Percentiles rank a stretch among this genome's conserved stretches.
phyloP scores from a whole-genome alignment of 1,140 invertebrate genomes.

The Diploscapter pachys region DNA sequence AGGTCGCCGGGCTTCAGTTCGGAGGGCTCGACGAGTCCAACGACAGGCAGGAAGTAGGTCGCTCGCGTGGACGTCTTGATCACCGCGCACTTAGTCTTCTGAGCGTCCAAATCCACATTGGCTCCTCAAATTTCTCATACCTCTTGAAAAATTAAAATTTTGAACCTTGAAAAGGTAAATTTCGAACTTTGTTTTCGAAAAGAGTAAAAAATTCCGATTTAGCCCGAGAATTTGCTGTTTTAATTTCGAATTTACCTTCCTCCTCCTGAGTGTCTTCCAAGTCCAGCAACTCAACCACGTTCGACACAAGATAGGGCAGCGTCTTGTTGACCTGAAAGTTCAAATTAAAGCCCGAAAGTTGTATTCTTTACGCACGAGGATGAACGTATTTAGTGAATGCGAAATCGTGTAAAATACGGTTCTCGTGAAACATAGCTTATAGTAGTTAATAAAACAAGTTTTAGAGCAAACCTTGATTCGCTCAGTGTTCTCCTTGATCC shows the following conservation, averaged over 20 bases:
- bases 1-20: conserved; percentile 94
- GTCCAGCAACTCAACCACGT: conserved; percentile 96
- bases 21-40: conserved; percentile 94
- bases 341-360: no score
- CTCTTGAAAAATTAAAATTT: no score
- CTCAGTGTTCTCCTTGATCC: conserved; percentile 59
- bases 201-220: neutral
- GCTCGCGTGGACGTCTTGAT: conserved; percentile 99
- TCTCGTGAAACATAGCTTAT: no score
- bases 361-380: no score
- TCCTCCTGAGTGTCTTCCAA: conserved; percentile 79
- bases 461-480: conserved; percentile 50
- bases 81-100: conserved; percentile 98
- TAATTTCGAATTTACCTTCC: conserved; percentile 65
- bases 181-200: neutral
- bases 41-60: conserved; percentile 97
- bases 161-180: neutral
- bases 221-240: neutral
- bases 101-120: conserved; percentile 93
- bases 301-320: conserved; percentile 94
- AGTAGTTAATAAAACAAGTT: conserved; percentile 11
- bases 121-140: conserved; percentile 65
- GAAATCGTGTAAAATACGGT: no score
- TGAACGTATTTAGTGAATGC: no score
- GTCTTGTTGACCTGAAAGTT: conserved; percentile 98